Conservation (phyloP, 1,140 invertebrate species). For the Caenorhabditis briggsae region DNA sequence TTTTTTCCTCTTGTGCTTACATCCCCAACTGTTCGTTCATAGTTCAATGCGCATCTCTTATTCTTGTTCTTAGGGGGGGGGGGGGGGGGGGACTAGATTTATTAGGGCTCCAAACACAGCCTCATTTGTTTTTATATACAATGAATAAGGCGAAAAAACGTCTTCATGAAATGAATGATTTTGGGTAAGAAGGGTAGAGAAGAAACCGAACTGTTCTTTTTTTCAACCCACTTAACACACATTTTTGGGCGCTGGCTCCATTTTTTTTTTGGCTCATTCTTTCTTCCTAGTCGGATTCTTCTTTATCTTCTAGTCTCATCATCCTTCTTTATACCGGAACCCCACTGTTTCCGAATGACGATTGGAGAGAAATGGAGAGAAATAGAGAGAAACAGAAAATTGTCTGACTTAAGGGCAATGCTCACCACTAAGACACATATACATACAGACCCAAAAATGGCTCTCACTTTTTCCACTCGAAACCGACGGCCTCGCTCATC, state of each 20-base stretch:
- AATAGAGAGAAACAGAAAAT: too few relatives aligned
- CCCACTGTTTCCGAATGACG: neutral
- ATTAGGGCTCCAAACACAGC: neutral
- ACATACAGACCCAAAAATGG: neutral
- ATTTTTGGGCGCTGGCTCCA: neutral
- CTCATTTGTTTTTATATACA: constrained; percentile 7
- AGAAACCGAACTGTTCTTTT: neutral
- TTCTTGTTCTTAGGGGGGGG: too few relatives aligned
- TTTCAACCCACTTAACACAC: too few relatives aligned
- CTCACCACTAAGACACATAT: neutral
- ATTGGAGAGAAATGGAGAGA: neutral
- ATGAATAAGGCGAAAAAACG: neutral
- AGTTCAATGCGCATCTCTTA: constrained; percentile 1
- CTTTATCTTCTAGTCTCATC: too few relatives aligned
- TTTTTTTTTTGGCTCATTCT: neutral
- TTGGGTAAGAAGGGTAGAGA: neutral
- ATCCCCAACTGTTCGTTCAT: constrained; percentile 6
- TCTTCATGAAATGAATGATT: neutral
- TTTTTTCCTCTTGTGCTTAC: neutral
- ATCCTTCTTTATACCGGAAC: neutral
- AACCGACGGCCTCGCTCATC: neutral
- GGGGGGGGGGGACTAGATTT: neutral
- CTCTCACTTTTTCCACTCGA: constrained; percentile 36
- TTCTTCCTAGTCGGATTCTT: too few relatives aligned
- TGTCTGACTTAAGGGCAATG: neutral